A percentile compares a stretch with the other conserved stretches of the same genome.
phyloP scores from a whole-genome alignment of 2,888 invertebrate species.

The Malthinus seriepunctatus region DNA sequence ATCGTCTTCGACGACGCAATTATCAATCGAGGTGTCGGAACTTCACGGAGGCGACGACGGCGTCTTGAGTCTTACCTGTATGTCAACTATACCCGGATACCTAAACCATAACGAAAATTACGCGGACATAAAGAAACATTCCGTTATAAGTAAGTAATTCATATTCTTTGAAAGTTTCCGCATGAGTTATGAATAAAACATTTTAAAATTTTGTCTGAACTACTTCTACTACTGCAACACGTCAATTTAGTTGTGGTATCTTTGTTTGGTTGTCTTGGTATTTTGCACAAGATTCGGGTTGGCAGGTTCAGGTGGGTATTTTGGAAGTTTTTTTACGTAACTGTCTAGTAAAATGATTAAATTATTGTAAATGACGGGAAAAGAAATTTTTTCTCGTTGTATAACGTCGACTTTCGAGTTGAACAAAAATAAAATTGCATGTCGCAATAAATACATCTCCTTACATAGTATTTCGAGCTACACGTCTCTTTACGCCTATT shows the following conservation, averaged over 20 bases:
- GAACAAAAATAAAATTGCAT: too few species aligned
- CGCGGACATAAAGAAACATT: slow-evolving; percentile 74
- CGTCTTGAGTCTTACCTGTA: slow-evolving; percentile 72
- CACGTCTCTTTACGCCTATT: too few species aligned
- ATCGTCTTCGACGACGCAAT: slow-evolving; percentile 66
- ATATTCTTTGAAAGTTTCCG: slow-evolving; percentile 5
- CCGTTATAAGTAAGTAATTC: slow-evolving; percentile 68
- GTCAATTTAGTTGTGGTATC: slow-evolving; percentile 9
- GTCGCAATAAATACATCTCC: too few species aligned
- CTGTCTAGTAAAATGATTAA: too few species aligned
- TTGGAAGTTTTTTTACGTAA: too few species aligned
- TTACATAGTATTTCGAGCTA: too few species aligned
- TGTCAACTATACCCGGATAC: slow-evolving; percentile 78
- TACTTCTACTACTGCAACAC: slow-evolving; percentile 2
- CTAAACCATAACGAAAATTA: slow-evolving; percentile 71
- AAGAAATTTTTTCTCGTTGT: too few species aligned
- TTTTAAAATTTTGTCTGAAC: neutral
- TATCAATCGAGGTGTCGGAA: slow-evolving; percentile 74
- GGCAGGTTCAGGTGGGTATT: neutral
- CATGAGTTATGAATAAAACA: slow-evolving; percentile 5
- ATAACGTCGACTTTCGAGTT: too few species aligned
- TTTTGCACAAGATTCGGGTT: neutral
- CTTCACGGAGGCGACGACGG: slow-evolving; percentile 72
- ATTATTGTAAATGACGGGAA: too few species aligned
- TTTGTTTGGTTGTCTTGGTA: neutral